A percentile compares a stretch with the other conserved stretches of the same genome.
Conservation (phyloP, 2,113 vertebrate genomes). For the Passer domesticus region DNA sequence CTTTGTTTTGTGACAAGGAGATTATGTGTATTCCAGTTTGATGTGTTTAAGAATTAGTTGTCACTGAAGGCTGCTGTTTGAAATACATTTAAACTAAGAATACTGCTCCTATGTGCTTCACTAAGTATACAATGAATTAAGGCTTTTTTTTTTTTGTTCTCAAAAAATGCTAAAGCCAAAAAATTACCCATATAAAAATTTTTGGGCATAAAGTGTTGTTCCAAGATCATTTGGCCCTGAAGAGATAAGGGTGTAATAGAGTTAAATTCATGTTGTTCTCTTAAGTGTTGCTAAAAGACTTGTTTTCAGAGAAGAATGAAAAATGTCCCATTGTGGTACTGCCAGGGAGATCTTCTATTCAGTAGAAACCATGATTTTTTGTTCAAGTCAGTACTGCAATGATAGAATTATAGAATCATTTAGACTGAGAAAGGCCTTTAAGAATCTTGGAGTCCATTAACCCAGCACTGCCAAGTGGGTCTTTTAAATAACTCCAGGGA, state of each 20-base stretch:
- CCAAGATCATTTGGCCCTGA: neutral
- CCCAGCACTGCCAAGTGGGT: neutral
- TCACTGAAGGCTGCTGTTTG: slow-evolving; percentile 1
- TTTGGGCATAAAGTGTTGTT: neutral
- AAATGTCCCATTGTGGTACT: neutral
- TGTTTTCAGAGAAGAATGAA: neutral
- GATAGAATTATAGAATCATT: neutral
- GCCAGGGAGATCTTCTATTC: neutral
- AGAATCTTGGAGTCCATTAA: neutral
- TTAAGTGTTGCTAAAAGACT: neutral
- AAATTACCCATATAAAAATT: neutral
- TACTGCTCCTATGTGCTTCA: neutral
- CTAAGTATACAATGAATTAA: neutral
- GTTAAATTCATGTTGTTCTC: neutral
- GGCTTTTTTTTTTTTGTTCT: neutral
- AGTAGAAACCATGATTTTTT: neutral
- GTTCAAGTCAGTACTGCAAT: neutral
- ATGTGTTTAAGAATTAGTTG: slow-evolving; percentile 33
- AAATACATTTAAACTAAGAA: slow-evolving; percentile 6
- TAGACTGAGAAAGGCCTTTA: neutral
- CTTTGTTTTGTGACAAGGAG: slow-evolving; percentile 31
- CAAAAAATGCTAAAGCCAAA: neutral
- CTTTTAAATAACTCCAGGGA: neutral
- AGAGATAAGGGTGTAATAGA: neutral
- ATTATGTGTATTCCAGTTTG: slow-evolving; percentile 2